Evolutionary conservation across 1,140 invertebrate genomes (phyloP), one percentile per base, ranked within the genome.

Genomic region (Galendromus occidentalis): DNA sequence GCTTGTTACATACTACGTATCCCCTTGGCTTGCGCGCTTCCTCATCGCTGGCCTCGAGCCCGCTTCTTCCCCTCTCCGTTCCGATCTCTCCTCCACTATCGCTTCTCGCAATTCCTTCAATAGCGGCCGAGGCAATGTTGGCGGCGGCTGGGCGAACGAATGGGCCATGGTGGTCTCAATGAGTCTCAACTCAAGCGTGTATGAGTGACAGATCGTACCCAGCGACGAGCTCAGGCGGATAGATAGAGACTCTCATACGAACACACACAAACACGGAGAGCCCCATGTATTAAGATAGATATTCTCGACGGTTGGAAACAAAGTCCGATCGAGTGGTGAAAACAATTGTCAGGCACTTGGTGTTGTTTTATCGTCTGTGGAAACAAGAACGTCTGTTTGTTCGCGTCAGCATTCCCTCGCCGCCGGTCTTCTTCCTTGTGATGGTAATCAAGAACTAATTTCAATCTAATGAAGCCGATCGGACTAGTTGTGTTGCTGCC

Each of bases 381-480:
- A 25, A 4, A 25, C 28, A 14, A 25, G 28, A 47, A 47, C 45
- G 18, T 14, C 51, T 25, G 25, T 18, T 59, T 9, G 51, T 25
- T 20, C 14, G 14, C 22, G 25, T 20, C 51, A 47, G 25, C 51
- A 29, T 25, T 17, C 14, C 25, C 51, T 59, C 7, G 18, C 45
- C 42, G 18, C n/a, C 42, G 20, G 28, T 47, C 45, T 59, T 59
- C 22, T 2, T 25, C 51, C n/a, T 22, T 25, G 51, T 59, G n/a
- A n/a, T 22, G 25, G 51, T 59, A 59, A 59, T 59, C 51, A 33
- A 22, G 51, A 33, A 33, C 51, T 59, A 59, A 59, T 59, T 59
- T 59, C 51, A 25, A 59, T 59, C 51, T 59, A 59, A 59, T 59
- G 25, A 25, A 25, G 22, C 33, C 20, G 17, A 25, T 33, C 20